phyloP scores from a whole-genome alignment of 1,140 invertebrate species.

The Eupristina koningsbergeri region DNA sequence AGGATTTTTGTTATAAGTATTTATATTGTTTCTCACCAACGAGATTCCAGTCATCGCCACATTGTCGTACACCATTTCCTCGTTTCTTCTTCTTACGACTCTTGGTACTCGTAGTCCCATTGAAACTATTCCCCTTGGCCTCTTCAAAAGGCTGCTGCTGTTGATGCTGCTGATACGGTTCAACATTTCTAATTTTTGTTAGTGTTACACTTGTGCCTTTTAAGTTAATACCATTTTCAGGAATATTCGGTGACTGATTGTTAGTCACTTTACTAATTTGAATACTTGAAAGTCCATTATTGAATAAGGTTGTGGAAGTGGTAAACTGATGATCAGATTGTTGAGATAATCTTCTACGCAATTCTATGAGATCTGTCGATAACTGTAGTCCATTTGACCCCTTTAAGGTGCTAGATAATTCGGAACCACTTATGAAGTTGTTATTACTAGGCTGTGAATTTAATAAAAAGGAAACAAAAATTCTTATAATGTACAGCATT shows the following conservation, averaged over 20 bases:
- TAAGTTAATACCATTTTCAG: slow-evolving; percentile 70
- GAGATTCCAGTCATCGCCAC: slow-evolving; percentile 75
- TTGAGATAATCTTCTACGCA: slow-evolving; percentile 59
- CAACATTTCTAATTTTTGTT: slow-evolving; percentile 65
- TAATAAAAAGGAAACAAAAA: neutral
- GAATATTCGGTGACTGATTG: slow-evolving; percentile 65
- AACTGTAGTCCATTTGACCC: slow-evolving; percentile 61
- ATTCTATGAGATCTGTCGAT: slow-evolving; percentile 63
- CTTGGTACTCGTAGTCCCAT: slow-evolving; percentile 60
- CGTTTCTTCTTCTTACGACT: slow-evolving; percentile 74
- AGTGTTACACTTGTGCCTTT: slow-evolving; percentile 70
- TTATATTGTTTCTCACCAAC: slow-evolving; percentile 73
- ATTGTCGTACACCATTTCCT: slow-evolving; percentile 63
- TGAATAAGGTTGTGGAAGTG: slow-evolving; percentile 58
- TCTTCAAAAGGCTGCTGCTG: slow-evolving; percentile 42
- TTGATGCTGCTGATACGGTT: slow-evolving; percentile 25
- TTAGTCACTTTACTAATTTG: slow-evolving; percentile 71
- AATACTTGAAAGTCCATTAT: slow-evolving; percentile 67
- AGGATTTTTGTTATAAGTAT: slow-evolving; percentile 51
- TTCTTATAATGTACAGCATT: too few species aligned
- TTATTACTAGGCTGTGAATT: slow-evolving; percentile 43
- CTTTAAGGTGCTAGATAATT: slow-evolving; percentile 45
- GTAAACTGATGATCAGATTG: slow-evolving; percentile 18
- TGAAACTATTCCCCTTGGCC: slow-evolving; percentile 53
- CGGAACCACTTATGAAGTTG: slow-evolving; percentile 49